phyloP scores from a whole-genome alignment of 2,797 vertebrate species.

The Fundulus diaphanus region DNA sequence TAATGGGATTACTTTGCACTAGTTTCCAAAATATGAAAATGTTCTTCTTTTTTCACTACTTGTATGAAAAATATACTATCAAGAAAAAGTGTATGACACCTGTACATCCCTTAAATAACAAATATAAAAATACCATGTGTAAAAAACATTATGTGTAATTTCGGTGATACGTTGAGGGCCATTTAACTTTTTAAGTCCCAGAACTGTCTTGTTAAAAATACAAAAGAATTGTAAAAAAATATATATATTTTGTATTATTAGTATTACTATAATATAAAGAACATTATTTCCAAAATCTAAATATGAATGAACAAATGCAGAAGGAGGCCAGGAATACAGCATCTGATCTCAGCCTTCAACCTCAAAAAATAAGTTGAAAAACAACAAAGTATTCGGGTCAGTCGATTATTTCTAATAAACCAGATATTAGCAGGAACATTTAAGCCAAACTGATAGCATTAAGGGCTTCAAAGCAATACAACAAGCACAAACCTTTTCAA shows the following conservation, averaged over 20 bases:
- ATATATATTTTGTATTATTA: too few relatives aligned
- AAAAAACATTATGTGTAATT: neutral
- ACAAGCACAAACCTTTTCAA: constrained; percentile 8
- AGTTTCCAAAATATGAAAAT: neutral
- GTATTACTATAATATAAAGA: neutral
- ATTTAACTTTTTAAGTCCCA: neutral
- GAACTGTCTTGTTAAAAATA: neutral
- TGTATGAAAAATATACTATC: too few relatives aligned
- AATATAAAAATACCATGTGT: neutral
- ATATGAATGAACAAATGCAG: neutral
- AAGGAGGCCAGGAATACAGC: neutral
- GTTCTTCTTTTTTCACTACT: neutral
- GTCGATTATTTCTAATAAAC: neutral
- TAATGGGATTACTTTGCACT: neutral
- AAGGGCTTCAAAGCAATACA: neutral
- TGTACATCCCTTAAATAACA: too few relatives aligned
- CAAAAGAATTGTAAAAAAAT: neutral
- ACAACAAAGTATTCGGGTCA: neutral
- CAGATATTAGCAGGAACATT: neutral
- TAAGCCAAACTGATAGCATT: constrained; percentile 5
- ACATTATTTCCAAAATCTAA: neutral
- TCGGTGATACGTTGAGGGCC: neutral
- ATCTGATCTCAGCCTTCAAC: neutral
- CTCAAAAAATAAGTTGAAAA: neutral
- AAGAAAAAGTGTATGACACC: too few relatives aligned